Base-by-base conservation (phyloP, 2,797 vertebrate species). In the Phoeniculus purpureus region DNA sequence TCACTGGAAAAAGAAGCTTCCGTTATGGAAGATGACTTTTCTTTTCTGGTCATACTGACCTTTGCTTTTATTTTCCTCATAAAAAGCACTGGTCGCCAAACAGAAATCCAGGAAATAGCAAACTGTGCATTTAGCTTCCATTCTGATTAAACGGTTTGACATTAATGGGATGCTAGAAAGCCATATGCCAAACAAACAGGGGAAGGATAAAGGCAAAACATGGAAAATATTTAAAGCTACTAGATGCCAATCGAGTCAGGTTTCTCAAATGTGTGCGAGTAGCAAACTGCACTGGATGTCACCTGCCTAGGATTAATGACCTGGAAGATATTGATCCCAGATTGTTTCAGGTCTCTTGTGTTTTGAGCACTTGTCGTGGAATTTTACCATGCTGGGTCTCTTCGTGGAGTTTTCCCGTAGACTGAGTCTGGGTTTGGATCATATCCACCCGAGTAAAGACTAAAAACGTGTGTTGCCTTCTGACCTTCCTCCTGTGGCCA, bases 321-420 rank as follows among this genome's bases (percentile, higher is more conserved):
- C 94, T 97, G 96, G 93, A 96, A 96, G 95, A 91, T 96, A 97
- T 96, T 97, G 96, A 97, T 94, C 94, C 61, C 81, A 90, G 94
- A 94, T 76, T 95, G 87, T 92, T 95, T 92, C 91, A 65, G 74
- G 68, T 84, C 85, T 92, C 81, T 87, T 92, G 82, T 93, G 72
- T 92, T 91, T 90, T 48, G 45, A 92, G 81, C 67, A 67, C 60
- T 93, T 88, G 87, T 93, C 9, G 31, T 87, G 73, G 81, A 94
- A 84, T 96, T 94, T 90, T 90, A 82, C 89, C 76, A 31, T 72
- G 76, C 85, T 90, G 70, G 34, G 68, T 91, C 51, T 31, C 56
- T 85, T 77, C 72, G 5, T 83, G 56, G 62, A 90, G 75, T 80
- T 91, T 94, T 88, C 72, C 55, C 73, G 15, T 61, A 82, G 71